These are phyloP conservation scores for Drosophila neonasuta DNA, from an alignment of 2,888 invertebrate genomes.

Conservation along the genomic window DNA sequence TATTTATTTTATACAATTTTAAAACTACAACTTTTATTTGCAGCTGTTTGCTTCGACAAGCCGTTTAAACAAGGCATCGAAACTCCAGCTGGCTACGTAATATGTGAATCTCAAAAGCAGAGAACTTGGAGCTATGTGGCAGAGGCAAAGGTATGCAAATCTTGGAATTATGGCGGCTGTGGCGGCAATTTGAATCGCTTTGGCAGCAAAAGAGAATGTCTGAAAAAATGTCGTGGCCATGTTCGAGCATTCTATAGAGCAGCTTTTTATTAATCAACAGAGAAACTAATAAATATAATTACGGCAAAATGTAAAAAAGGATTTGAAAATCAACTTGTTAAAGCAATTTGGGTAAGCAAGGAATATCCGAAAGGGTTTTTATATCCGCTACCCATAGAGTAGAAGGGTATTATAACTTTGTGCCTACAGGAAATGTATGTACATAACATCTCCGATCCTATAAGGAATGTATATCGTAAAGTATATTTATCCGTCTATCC, in stretches of 20 bases:
- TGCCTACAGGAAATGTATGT: too few species aligned
- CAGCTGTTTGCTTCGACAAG: neutral
- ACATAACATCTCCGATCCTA: too few species aligned
- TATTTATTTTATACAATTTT: too few species aligned
- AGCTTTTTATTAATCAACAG: neutral
- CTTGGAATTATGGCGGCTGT: constrained; percentile 4
- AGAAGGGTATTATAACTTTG: too few species aligned
- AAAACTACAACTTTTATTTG: neutral
- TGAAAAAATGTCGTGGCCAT: neutral
- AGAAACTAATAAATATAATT: constrained; percentile 1
- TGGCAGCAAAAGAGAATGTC: neutral
- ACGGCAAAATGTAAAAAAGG: constrained; percentile 4
- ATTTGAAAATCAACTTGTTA: neutral
- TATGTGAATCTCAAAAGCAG: neutral
- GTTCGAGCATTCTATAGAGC: too few species aligned
- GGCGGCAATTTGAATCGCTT: constrained; percentile 15
- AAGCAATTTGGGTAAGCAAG: neutral
- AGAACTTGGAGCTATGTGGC: neutral
- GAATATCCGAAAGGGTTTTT: neutral
- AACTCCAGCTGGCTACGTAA: neutral
- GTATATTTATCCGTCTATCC: too few species aligned
- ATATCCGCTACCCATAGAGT: too few species aligned
- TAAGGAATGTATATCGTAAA: too few species aligned
- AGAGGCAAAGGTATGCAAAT: neutral
- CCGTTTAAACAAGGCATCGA: neutral